phyloP scores from a whole-genome alignment of 37 sponge, comb jelly and placozoan species.

The Cliona cf. orientalis region DNA sequence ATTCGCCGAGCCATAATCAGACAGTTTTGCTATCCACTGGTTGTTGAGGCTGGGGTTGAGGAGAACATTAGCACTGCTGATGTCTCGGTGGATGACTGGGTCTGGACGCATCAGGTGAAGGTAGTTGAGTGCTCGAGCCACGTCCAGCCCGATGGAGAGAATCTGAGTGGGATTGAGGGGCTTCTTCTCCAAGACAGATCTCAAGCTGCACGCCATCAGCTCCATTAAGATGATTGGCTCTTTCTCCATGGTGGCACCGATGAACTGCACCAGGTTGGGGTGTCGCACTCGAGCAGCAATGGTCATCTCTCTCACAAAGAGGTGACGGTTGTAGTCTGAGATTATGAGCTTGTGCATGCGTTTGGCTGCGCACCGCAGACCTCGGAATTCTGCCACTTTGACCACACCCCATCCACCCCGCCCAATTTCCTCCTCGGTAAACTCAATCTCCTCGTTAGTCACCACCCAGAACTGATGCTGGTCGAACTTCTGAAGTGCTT shows the following conservation, averaged over 20 bases:
- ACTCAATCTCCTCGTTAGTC: conserved; percentile 33
- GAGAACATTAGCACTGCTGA: conserved; percentile 77
- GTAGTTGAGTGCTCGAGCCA: conserved; percentile 34
- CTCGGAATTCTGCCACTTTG: conserved; percentile 58
- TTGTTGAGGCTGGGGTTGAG: conserved; percentile 17
- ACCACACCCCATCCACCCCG: conserved; percentile 70
- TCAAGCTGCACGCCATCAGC: conserved; percentile 56
- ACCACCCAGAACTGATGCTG: conserved; percentile 45
- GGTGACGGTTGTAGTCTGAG: conserved; percentile 46
- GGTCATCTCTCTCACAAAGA: conserved; percentile 67
- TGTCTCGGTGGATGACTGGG: conserved; percentile 75
- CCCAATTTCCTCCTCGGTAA: conserved; percentile 50
- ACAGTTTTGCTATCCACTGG: conserved; percentile 65
- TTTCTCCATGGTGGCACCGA: conserved; percentile 13
- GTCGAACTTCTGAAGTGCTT: no score
- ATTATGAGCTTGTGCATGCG: conserved; percentile 48
- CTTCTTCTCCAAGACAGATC: conserved; percentile 11
- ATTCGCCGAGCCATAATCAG: conserved; percentile 76
- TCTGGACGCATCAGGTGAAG: conserved; percentile 59
- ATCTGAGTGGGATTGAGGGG: conserved; percentile 20
- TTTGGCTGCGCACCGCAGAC: conserved; percentile 63
- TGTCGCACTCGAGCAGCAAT: conserved; percentile 58
- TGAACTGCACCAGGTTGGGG: conserved; percentile 36
- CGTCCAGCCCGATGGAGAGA: conserved; percentile 12
- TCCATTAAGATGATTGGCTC: conserved; percentile 59